A percentile compares a stretch with the other conserved stretches of the same genome.
phyloP scores from a whole-genome alignment of 1,140 invertebrate species.

The Leptopilina clavipes region DNA sequence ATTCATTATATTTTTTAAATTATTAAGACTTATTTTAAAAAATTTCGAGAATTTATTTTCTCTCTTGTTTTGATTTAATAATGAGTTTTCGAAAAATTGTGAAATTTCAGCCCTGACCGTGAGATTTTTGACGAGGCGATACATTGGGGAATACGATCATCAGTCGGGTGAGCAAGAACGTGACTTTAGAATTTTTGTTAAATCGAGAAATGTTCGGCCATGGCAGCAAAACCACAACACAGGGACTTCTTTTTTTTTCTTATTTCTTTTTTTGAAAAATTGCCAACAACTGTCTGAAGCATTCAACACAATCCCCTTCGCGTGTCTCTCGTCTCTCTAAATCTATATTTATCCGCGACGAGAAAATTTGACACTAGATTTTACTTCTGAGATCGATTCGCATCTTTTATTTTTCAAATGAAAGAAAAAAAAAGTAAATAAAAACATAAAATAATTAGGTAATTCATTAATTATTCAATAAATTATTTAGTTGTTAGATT shows the following conservation, averaged over 20 bases:
- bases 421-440: too few species aligned
- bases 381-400: conserved; percentile 27
- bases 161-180: conserved; percentile 82
- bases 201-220: conserved; percentile 37
- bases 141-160: conserved; percentile 95
- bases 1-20: too few species aligned
- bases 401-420: conserved; percentile 24
- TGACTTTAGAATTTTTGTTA: neutral
- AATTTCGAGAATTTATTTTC: too few species aligned
- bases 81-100: neutral
- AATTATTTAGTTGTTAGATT: too few species aligned
- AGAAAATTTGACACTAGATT: conserved; percentile 67
- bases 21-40: too few species aligned
- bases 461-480: neutral
- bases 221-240: conserved; percentile 43
- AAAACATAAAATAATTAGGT: too few species aligned
- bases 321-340: conserved; percentile 56
- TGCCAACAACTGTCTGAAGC: conserved; percentile 56
- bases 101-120: conserved; percentile 86
- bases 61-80: conserved; percentile 58
- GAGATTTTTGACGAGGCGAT: conserved; percentile 90
- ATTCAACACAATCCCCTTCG: conserved; percentile 44
- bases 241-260: neutral
- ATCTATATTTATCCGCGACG: conserved; percentile 68
- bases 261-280: conserved; percentile 62